These are phyloP conservation scores for Haemorhous mexicanus DNA, from an alignment of 2,113 vertebrate species.

Conservation along the genomic window DNA sequence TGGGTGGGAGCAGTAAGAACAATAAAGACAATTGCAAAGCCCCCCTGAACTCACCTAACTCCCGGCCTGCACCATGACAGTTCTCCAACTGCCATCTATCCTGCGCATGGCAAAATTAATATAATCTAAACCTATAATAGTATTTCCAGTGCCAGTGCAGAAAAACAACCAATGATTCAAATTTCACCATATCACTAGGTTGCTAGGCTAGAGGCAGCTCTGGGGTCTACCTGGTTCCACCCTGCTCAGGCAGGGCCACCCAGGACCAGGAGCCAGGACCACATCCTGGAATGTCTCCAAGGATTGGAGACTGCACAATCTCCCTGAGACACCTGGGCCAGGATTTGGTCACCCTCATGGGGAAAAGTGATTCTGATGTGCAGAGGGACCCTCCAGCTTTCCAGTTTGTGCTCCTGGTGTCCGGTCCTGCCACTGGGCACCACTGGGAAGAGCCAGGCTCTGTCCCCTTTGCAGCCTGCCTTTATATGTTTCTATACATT, in stretches of 20 bases:
- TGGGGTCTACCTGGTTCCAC: neutral
- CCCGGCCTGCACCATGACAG: neutral
- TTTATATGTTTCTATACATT: neutral
- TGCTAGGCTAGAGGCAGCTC: neutral
- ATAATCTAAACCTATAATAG: neutral
- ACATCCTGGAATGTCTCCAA: neutral
- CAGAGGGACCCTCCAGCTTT: neutral
- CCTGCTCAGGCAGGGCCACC: neutral
- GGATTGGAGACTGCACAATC: neutral
- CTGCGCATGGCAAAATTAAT: neutral
- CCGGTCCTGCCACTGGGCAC: neutral
- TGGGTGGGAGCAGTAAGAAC: neutral
- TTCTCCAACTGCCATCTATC: neutral
- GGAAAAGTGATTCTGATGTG: neutral
- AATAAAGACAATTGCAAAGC: neutral
- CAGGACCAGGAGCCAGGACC: neutral
- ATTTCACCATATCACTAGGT: neutral
- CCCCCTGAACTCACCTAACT: accelerated
- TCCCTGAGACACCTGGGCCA: neutral
- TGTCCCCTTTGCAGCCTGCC: neutral
- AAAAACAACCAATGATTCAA: neutral
- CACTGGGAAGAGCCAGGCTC: neutral
- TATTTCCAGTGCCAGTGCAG: neutral
- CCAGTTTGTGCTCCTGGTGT: accelerated
- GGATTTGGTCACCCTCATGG: neutral